phyloP scores from a whole-genome alignment of 2,888 invertebrate genomes.

The Taenaris catops region DNA sequence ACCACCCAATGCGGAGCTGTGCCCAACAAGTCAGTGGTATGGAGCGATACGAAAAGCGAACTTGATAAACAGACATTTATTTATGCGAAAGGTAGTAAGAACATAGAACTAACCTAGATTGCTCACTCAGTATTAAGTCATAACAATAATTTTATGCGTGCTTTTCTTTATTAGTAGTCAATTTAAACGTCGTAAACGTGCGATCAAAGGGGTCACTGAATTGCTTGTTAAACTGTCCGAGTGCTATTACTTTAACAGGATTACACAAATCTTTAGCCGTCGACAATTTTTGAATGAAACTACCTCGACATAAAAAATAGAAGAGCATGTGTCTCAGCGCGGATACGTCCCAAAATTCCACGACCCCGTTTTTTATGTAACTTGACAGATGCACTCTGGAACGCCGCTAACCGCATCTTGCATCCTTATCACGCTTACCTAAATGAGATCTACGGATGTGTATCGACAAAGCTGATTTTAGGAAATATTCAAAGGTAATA shows the following conservation, averaged over 20 bases:
- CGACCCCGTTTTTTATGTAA: constrained; percentile 66
- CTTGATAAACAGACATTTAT: constrained; percentile 39
- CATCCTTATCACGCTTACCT: constrained; percentile 65
- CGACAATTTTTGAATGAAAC: constrained; percentile 77
- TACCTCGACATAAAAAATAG: constrained; percentile 62
- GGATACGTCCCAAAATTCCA: constrained; percentile 74
- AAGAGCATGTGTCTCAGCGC: constrained; percentile 65
- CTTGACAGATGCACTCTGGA: constrained; percentile 77
- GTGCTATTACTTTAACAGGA: constrained; percentile 69
- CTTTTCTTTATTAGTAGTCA: constrained; percentile 6
- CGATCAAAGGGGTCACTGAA: constrained; percentile 40
- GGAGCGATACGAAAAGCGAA: constrained; percentile 59
- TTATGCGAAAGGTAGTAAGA: constrained; percentile 1
- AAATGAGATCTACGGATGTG: constrained; percentile 60
- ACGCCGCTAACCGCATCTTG: constrained; percentile 74
- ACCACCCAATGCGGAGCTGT: too few species aligned
- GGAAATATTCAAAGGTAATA: constrained; percentile 68
- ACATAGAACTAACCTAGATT: constrained; percentile 4
- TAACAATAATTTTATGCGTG: constrained; percentile 3
- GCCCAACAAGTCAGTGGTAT: too few species aligned
- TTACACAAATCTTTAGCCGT: constrained; percentile 75
- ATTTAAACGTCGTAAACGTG: constrained; percentile 19
- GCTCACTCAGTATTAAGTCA: neutral
- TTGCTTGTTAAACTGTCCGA: constrained; percentile 48
- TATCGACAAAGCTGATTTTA: constrained; percentile 50